Percentiles rank a stretch among this genome's conserved stretches.
Evolutionary conservation across 2,888 invertebrate genomes (phyloP).

Genomic region (Drosophila robusta): DNA sequence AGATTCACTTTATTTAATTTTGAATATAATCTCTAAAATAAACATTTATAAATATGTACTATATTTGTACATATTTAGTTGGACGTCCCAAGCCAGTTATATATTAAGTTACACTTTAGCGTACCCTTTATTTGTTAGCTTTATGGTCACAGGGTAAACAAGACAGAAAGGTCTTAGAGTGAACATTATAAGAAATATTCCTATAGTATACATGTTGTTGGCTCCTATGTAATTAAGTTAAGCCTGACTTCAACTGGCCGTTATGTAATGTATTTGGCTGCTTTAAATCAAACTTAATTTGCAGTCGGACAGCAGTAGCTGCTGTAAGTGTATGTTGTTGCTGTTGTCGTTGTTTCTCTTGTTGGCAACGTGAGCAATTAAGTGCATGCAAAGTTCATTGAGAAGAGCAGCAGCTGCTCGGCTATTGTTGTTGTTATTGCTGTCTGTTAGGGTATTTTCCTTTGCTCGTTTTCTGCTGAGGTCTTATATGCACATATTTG

Average conservation of each 20-base stretch:
- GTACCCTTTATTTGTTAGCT: no score
- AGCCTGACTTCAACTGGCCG: conserved; percentile 6
- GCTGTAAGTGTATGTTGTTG: conserved; percentile 10
- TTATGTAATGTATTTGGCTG: conserved; percentile 40
- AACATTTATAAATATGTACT: no score
- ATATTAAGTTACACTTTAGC: no score
- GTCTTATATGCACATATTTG: conserved; percentile 1
- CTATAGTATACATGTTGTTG: not conserved
- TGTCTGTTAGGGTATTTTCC: conserved; percentile 29
- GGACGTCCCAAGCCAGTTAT: no score
- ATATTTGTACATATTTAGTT: no score
- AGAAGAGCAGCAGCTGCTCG: conserved; percentile 46
- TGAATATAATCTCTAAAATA: no score
- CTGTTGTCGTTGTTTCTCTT: conserved; percentile 5
- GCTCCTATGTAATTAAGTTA: conserved; percentile 13
- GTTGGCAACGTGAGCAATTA: conserved; percentile 54
- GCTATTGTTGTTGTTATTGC: conserved; percentile 10
- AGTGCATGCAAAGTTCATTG: conserved; percentile 69
- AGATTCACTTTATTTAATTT: no score
- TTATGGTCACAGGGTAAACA: not conserved
- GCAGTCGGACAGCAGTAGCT: conserved; percentile 30
- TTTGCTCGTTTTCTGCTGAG: conserved; percentile 20
- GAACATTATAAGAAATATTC: not conserved
- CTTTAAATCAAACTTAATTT: conserved; percentile 67
- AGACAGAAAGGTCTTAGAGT: not conserved